Base-by-base conservation (phyloP, 1,140 invertebrate species). In the Pantala flavescens region DNA sequence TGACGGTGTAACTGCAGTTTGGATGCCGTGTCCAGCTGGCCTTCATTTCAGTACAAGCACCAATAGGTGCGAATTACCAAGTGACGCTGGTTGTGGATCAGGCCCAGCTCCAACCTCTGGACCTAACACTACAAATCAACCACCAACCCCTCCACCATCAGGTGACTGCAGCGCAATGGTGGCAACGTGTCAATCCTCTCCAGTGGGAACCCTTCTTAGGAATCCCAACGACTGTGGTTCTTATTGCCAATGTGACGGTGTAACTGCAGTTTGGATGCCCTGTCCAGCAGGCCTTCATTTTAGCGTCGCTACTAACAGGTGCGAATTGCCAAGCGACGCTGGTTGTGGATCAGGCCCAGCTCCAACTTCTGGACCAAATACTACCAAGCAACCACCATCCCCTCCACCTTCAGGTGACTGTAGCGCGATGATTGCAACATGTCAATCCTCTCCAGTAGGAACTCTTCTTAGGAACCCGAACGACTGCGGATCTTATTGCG, bases 41-140 rank as follows among this genome's bases (percentile, higher is more conserved):
- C 73, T 77, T 10, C 75, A 76, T 24, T 77, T 76, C 74, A 79
- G 81, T 71, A 77, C 78, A 23, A 70, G 0, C 5, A 24, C 75
- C 10, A 73, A 76, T 70, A 74, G 78, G 14, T 81, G 80, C 71
- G 79, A 81, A 74, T 81, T 71, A 24, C 76, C 76, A 24, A 49
- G 49, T 11, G 42, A 43, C 36, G 76, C 74, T 42, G 72, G 74
- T 23, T 75, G 76, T 55, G 7, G 7, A 23, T 11, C 28, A 16
- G 72, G 72, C 10, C 0, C 23, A 19, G 2, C n/a, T 11, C n/a
- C n/a, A n/a, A 23, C n/a, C 2, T 21, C 63, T 70, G 63, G 63
- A 21, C n/a, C 63, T 5, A 11, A 11, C 63, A 2, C 63, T 14
- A 63, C n/a, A 70, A 70, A 2, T 23, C 63, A 70, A 2, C 63